Conservation (phyloP, 2,113 vertebrate species). For the Salvelinus alpinus region DNA sequence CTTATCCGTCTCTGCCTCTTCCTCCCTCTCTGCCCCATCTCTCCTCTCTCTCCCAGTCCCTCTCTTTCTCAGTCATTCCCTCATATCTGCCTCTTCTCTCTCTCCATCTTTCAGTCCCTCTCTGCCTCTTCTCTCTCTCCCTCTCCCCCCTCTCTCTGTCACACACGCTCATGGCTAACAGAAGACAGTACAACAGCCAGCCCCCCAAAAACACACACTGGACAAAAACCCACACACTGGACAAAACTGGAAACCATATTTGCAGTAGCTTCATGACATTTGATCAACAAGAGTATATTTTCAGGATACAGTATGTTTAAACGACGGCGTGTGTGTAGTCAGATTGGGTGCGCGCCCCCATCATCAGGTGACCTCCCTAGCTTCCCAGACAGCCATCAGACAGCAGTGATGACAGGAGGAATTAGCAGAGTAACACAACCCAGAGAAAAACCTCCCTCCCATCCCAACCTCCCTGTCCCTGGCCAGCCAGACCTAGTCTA, state of each 20-base stretch:
- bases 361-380: slow-evolving; percentile 30
- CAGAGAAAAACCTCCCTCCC: slow-evolving; percentile 42
- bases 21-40: slow-evolving; percentile 4
- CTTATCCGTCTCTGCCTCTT: slow-evolving; percentile 50
- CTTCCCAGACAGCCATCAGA: slow-evolving; percentile 55
- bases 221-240: too few species aligned
- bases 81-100: slow-evolving; percentile 63
- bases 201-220: too few species aligned
- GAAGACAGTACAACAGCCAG: background rate
- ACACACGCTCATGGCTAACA: background rate
- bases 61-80: slow-evolving; percentile 67
- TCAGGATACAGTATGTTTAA: too few species aligned
- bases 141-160: slow-evolving; percentile 16
- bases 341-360: too few species aligned
- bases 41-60: slow-evolving; percentile 24
- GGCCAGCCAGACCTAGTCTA: background rate
- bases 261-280: too few species aligned
- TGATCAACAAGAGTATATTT: too few species aligned
- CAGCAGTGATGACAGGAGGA: slow-evolving; percentile 60
- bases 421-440: slow-evolving; percentile 60
- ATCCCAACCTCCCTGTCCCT: background rate
- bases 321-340: background rate
- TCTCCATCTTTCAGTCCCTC: slow-evolving; percentile 71
- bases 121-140: slow-evolving; percentile 35
- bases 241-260: background rate